Evolutionary conservation across 2,113 vertebrate genomes (phyloP).

Genomic region (Ceyx margarethae): DNA sequence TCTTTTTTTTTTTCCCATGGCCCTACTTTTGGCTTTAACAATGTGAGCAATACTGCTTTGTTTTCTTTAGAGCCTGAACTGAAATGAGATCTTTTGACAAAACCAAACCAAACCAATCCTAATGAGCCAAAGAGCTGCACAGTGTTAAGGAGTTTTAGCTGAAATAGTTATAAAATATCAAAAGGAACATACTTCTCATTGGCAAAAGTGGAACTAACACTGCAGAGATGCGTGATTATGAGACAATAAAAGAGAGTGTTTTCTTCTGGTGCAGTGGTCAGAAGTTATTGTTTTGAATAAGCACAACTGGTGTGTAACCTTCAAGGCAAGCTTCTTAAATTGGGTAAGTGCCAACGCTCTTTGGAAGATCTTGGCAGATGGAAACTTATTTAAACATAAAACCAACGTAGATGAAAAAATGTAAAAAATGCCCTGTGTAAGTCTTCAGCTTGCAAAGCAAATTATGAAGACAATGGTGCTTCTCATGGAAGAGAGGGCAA

Average conservation of each 20-base stretch:
- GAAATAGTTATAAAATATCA: slow-evolving; percentile 31
- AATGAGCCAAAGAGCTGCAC: background rate
- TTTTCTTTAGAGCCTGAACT: slow-evolving; percentile 38
- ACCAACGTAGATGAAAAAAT: slow-evolving; percentile 61
- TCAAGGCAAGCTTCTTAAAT: slow-evolving; percentile 34
- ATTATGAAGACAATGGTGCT: slow-evolving; percentile 26
- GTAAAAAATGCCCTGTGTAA: slow-evolving; percentile 60
- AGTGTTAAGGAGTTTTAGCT: background rate
- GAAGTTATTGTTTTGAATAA: slow-evolving; percentile 51
- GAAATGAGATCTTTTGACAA: slow-evolving; percentile 52
- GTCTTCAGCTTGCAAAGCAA: slow-evolving; percentile 38
- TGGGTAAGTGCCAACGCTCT: slow-evolving; percentile 31
- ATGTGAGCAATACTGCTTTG: slow-evolving; percentile 8
- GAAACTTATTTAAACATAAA: slow-evolving; percentile 68
- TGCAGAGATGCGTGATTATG: slow-evolving; percentile 21
- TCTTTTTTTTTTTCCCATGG: slow-evolving; percentile 45
- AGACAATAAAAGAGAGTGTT: slow-evolving; percentile 55
- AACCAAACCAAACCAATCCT: slow-evolving; percentile 25
- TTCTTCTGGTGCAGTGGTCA: slow-evolving; percentile 50
- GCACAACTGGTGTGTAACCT: slow-evolving; percentile 52
- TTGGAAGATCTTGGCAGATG: slow-evolving; percentile 60
- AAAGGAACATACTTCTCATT: background rate
- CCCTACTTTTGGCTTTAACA: slow-evolving; percentile 58
- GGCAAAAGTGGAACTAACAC: slow-evolving; percentile 24
- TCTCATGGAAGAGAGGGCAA: background rate